Conservation (phyloP, 2,113 vertebrate species). For the Sakesphorus luctuosus region DNA sequence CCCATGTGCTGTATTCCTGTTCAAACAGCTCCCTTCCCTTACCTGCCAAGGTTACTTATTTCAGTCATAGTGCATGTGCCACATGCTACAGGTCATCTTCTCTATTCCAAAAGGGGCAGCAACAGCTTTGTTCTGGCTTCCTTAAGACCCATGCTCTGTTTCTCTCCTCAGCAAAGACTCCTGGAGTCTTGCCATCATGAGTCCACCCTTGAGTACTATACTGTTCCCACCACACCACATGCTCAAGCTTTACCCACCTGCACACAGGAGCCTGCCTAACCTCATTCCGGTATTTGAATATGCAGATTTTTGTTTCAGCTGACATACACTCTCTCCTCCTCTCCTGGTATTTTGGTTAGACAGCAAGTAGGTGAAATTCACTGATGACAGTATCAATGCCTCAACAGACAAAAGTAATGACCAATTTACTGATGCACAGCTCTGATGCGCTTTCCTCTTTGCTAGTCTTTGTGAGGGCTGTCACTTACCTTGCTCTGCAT, state of each 20-base stretch:
- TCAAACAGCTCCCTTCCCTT: neutral
- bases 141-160: neutral
- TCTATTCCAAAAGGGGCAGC: neutral
- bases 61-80: neutral
- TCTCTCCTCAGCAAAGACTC: neutral
- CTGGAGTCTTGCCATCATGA: accelerated
- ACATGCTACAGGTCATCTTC: neutral
- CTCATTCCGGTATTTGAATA: neutral
- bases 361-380: neutral
- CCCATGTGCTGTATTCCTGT: accelerated
- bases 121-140: neutral
- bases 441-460: neutral
- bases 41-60: no score
- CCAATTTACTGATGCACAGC: neutral
- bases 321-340: neutral
- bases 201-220: neutral
- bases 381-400: neutral
- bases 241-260: neutral
- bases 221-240: neutral
- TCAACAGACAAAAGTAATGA: neutral
- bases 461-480: neutral
- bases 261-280: neutral
- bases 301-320: neutral
- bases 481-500: constrained; percentile 90
- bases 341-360: neutral